These are phyloP conservation scores for Oncorhynchus gorbuscha DNA, from an alignment of 2,113 vertebrate species.

Conservation along the genomic window DNA sequence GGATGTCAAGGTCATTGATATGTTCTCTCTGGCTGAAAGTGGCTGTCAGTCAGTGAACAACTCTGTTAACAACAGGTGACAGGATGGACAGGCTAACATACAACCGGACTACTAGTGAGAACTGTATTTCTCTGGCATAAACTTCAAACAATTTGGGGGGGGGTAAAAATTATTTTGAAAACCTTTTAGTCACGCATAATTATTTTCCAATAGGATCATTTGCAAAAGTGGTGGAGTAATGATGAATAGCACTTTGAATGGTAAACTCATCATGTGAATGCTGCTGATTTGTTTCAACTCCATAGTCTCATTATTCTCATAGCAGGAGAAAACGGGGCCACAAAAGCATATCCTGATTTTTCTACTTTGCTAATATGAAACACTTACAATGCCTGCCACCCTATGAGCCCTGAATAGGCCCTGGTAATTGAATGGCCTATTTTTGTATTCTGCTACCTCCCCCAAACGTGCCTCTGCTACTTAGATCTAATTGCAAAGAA, in stretches of 20 bases:
- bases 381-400: slow-evolving; percentile 51
- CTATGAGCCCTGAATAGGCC: slow-evolving; percentile 32
- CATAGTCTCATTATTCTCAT: slow-evolving; percentile 48
- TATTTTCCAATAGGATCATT: too few relatives aligned
- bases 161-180: too few relatives aligned
- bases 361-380: slow-evolving; percentile 55
- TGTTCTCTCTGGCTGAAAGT: background rate
- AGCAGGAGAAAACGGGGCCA: slow-evolving; percentile 42
- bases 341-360: slow-evolving; percentile 51
- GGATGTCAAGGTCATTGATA: background rate
- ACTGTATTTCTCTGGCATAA: too few relatives aligned
- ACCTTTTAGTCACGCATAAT: too few relatives aligned
- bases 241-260: background rate
- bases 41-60: background rate
- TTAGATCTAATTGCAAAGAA: slow-evolving; percentile 67
- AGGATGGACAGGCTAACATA: background rate
- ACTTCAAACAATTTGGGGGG: too few relatives aligned
- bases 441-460: slow-evolving; percentile 61
- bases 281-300: slow-evolving; percentile 42
- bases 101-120: background rate
- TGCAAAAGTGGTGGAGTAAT: too few relatives aligned
- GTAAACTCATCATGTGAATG: background rate
- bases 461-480: slow-evolving; percentile 39
- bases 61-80: background rate
- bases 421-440: slow-evolving; percentile 58